Conservation (phyloP, 2,888 invertebrate species). For the Acanthosepion pharaonis region DNA sequence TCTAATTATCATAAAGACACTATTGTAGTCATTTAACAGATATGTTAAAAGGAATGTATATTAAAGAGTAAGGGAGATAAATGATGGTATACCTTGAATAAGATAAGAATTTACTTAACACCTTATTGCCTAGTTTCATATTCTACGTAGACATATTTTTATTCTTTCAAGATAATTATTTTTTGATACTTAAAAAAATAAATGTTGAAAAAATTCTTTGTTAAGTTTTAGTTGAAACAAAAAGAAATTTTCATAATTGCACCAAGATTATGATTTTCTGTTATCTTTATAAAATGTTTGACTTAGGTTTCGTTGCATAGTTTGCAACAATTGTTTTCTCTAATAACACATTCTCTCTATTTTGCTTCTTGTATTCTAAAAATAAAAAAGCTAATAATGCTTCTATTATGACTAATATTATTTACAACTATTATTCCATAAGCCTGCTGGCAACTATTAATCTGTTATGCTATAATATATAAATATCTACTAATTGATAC, state of each 20-base stretch:
- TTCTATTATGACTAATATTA: background rate
- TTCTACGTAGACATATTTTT: too few relatives aligned
- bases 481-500: background rate
- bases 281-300: background rate
- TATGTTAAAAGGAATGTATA: background rate
- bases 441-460: background rate
- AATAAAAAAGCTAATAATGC: too few relatives aligned
- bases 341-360: background rate
- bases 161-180: too few relatives aligned
- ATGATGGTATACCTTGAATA: too few relatives aligned
- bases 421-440: background rate
- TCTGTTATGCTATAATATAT: background rate
- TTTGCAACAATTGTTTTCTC: background rate
- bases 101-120: too few relatives aligned
- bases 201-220: too few relatives aligned
- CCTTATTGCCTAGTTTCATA: background rate
- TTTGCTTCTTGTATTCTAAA: background rate
- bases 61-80: background rate
- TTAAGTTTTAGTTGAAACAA: background rate
- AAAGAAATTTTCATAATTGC: background rate
- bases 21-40: background rate
- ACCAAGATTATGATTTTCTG: background rate
- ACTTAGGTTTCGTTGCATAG: background rate
- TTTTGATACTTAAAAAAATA: too few relatives aligned
- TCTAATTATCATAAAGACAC: too few relatives aligned